Percentiles rank a stretch among this genome's conserved stretches.
Conservation (phyloP, 35 echinoderm and acorn worm genomes). For the Heliocidaris tuberculata region DNA sequence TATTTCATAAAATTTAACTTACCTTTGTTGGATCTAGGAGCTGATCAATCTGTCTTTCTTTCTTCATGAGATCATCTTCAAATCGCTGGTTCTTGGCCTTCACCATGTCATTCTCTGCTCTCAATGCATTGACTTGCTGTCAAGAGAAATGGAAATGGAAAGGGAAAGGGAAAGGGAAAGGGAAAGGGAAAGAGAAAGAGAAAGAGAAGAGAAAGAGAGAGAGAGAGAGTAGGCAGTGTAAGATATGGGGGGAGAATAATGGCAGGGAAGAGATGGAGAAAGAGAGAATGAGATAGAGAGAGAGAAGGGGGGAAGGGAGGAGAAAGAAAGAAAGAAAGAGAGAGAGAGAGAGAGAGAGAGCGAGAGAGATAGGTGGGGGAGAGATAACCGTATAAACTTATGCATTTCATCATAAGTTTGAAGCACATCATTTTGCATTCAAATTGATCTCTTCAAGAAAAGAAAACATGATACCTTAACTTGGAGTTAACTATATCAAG, state of each 20-base stretch:
- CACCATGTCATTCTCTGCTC: constrained; percentile 73
- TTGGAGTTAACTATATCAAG: too few relatives aligned
- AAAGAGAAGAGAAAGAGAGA: too few relatives aligned
- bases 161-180: neutral
- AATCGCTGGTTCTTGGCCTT: constrained; percentile 84
- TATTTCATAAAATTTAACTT: neutral
- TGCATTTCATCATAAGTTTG: too few relatives aligned
- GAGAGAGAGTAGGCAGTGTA: too few relatives aligned
- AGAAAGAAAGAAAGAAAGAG: neutral
- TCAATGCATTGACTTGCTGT: constrained; percentile 79
- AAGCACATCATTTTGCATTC: too few relatives aligned
- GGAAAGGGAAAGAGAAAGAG: neutral
- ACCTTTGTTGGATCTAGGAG: constrained; percentile 88
- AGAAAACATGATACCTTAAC: too few relatives aligned
- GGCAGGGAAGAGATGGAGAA: too few relatives aligned
- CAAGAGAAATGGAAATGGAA: neutral
- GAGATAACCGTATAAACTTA: neutral
- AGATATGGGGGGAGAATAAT: too few relatives aligned
- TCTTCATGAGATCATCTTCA: constrained; percentile 92
- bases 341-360: too few relatives aligned
- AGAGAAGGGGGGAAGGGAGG: neutral
- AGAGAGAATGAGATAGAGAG: neutral
- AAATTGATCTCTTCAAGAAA: too few relatives aligned
- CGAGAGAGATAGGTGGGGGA: too few relatives aligned
- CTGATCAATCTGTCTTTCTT: constrained; percentile 93